A percentile compares a stretch with the other conserved stretches of the same genome.
These are phyloP conservation scores for Cephalophus harveyi DNA, from an alignment of 2,113 vertebrate species.

Conservation along the genomic window DNA sequence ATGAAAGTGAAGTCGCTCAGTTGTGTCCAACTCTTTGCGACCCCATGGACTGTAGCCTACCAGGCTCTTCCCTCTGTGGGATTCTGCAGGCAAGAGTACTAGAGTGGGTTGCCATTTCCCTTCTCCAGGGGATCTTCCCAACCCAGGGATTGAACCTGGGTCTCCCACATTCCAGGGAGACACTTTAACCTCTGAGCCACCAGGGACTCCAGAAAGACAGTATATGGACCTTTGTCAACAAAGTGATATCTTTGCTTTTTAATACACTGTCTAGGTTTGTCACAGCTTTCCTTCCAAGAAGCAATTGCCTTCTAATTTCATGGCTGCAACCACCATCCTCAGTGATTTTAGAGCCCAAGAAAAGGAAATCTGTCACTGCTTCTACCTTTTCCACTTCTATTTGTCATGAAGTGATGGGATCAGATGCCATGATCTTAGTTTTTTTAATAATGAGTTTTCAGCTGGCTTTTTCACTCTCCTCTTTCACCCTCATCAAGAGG, in stretches of 20 bases:
- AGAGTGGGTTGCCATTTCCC: too few species aligned
- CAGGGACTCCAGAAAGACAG: neutral
- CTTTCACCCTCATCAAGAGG: neutral
- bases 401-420: neutral
- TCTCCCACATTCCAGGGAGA: too few species aligned
- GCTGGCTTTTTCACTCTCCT: neutral
- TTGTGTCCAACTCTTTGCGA: fast-evolving
- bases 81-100: too few species aligned
- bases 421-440: neutral
- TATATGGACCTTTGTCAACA: fast-evolving
- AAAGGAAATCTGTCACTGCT: neutral
- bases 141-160: too few species aligned
- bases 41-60: too few species aligned
- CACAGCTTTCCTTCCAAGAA: neutral
- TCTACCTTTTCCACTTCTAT: neutral
- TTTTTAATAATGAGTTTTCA: neutral
- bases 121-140: too few species aligned
- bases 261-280: neutral
- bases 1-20: neutral
- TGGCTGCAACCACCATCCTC: neutral
- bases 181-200: too few species aligned
- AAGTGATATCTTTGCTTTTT: neutral
- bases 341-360: neutral
- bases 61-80: too few species aligned
- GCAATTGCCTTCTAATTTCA: neutral